Conservation (phyloP, 1,140 invertebrate genomes). For the Sycophila sp. region DNA sequence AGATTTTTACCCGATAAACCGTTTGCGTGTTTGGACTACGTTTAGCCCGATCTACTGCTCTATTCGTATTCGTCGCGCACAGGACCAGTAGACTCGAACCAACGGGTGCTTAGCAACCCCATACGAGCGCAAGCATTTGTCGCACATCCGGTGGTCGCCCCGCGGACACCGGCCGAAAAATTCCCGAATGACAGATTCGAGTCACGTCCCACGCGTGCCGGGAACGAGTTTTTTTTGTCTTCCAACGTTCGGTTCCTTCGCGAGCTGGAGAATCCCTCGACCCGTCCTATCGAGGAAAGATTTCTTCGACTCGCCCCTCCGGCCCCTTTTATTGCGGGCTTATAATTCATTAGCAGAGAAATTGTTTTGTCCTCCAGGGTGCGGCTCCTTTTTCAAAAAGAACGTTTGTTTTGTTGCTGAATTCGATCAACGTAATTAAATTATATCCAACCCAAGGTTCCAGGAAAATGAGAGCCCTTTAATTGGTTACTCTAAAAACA, state of each 20-base stretch:
- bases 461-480: too few relatives aligned
- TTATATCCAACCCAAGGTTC: too few relatives aligned
- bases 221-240: constrained; percentile 49
- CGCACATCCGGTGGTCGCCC: constrained; percentile 46
- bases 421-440: too few relatives aligned
- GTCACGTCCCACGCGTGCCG: constrained; percentile 51
- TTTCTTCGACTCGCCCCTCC: background rate
- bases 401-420: too few relatives aligned
- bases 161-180: constrained; percentile 55
- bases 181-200: constrained; percentile 47
- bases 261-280: too few relatives aligned
- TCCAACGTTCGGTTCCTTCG: too few relatives aligned
- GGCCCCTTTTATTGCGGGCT: background rate
- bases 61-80: constrained; percentile 43
- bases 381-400: constrained; percentile 14
- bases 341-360: constrained; percentile 11
- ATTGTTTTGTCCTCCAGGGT: constrained; percentile 14
- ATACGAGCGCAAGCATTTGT: constrained; percentile 38
- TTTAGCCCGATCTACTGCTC: background rate
- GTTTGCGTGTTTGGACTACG: background rate
- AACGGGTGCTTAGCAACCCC: constrained; percentile 35
- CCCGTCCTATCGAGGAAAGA: background rate
- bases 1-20: constrained; percentile 26
- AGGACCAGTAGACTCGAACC: constrained; percentile 25
- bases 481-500: constrained; percentile 5